Evolutionary conservation across 2,113 vertebrate species (phyloP), one percentile per base, ranked within the genome.

Genomic region (Apodemus sylvaticus): DNA sequence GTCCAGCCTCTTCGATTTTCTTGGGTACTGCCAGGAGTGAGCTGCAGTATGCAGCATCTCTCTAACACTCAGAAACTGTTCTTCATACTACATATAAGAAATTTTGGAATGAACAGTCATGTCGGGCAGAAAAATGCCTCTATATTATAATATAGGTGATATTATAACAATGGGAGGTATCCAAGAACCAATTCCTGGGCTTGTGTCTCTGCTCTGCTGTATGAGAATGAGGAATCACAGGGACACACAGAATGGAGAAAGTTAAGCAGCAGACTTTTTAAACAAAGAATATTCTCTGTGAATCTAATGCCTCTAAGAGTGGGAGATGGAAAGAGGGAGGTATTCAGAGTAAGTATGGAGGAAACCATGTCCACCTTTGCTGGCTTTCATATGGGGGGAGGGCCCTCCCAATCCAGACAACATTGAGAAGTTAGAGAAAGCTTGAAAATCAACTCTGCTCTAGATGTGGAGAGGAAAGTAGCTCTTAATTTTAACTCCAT

Each of bases 371-470:
- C 0, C 0, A 39, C 29, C n/a, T 34, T 53, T 60, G 29, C 26
- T 85, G 91, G 24, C 26, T 88, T 81, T 94, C 55, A 81, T 36
- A 10, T 62, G 36, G 36, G 64, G 64, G 29, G 89, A 55, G 36
- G 2, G 36, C 26, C 55, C 62, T 10, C 0, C 36, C 36, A 68
- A 42, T 74, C 10, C 17, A 42, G 14, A 51, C 0, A 2, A 20
- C 17, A 4, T 70, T n/a, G 39, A 53, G 88, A 42, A 92, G 85
- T 68, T 51, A 22, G 48, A 55, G 76, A 87, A 45, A 13, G 13
- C 17, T 17, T 34, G 5, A 45, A 70, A 45, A 29, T 5, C 31
- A 12, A 60, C 29, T n/a, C 26, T 64, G 8, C 1, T 7, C 5
- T 42, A 31, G 45, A 74, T 36, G 2, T 16, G 16, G 24, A 45